Conservation (phyloP, 2,888 invertebrate genomes). For the Platycheirus rosarum region DNA sequence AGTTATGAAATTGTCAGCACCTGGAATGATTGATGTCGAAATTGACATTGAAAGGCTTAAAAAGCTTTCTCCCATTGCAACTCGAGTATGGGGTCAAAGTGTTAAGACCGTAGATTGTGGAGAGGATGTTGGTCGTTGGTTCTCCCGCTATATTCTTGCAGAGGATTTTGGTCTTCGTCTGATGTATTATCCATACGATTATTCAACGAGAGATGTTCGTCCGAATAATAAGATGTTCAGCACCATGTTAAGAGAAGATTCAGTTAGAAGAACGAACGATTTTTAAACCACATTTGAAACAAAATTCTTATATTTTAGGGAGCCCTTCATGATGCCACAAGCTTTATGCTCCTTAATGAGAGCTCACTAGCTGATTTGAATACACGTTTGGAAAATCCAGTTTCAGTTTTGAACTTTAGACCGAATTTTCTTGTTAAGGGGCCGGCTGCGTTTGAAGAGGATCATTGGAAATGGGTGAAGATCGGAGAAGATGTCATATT, state of each 20-base stretch:
- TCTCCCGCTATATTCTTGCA: conserved; percentile 84
- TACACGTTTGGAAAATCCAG: conserved; percentile 83
- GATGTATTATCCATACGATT: conserved; percentile 84
- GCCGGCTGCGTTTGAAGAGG: conserved; percentile 85
- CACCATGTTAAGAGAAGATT: conserved; percentile 69
- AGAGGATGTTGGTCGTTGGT: conserved; percentile 87
- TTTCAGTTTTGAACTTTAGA: conserved; percentile 85
- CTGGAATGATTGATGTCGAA: conserved; percentile 84
- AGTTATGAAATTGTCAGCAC: conserved; percentile 84
- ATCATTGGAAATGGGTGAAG: conserved; percentile 87
- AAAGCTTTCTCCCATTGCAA: conserved; percentile 80
- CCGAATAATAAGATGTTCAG: conserved; percentile 78
- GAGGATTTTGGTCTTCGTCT: conserved; percentile 84
- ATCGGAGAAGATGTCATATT: conserved; percentile 86
- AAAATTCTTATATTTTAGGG: conserved; percentile 82
- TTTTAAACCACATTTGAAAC: not conserved
- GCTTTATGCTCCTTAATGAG: conserved; percentile 86
- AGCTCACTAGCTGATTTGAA: conserved; percentile 87
- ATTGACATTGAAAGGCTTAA: conserved; percentile 83
- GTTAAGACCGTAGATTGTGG: conserved; percentile 89
- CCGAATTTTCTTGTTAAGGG: conserved; percentile 87
- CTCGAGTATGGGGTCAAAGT: conserved; percentile 84
- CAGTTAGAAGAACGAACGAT: conserved; percentile 53
- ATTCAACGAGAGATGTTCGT: conserved; percentile 80
- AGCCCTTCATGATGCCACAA: conserved; percentile 86